These are phyloP conservation scores for Gavialis gangeticus DNA, from an alignment of 2,113 vertebrate species.

Conservation along the genomic window DNA sequence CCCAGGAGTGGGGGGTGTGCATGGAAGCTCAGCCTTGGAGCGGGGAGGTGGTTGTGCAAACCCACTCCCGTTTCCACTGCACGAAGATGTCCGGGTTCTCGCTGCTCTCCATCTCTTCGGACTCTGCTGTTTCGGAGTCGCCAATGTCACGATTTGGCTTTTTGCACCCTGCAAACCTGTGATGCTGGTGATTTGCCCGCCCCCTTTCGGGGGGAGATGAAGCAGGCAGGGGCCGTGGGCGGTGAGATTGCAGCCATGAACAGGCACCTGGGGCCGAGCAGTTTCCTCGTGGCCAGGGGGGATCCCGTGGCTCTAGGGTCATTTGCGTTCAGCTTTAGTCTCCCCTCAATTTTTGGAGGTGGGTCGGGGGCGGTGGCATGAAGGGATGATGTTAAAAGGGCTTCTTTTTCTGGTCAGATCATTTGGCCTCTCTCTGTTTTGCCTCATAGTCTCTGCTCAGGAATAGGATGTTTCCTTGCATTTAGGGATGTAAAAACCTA, in stretches of 20 bases:
- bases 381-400: background rate
- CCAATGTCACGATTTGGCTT: slow-evolving; percentile 17
- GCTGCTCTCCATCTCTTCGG: background rate
- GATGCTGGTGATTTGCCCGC: slow-evolving; percentile 43
- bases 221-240: slow-evolving; percentile 5
- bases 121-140: background rate
- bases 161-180: slow-evolving; percentile 36
- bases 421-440: background rate
- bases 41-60: background rate
- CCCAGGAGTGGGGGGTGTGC: no score
- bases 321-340: background rate
- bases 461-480: background rate
- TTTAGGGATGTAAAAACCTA: background rate
- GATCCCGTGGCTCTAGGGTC: background rate
- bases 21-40: no score
- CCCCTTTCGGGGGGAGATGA: slow-evolving; percentile 14
- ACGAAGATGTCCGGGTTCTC: background rate
- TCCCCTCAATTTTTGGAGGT: background rate
- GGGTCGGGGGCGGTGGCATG: background rate
- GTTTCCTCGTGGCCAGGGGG: slow-evolving; percentile 5
- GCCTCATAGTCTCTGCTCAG: background rate
- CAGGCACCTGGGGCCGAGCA: background rate
- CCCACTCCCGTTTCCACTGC: background rate
- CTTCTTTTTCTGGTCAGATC: background rate
- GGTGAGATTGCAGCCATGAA: slow-evolving; percentile 42